Conservation (phyloP, 1,140 invertebrate genomes). For the Paraescarpia echinospica region DNA sequence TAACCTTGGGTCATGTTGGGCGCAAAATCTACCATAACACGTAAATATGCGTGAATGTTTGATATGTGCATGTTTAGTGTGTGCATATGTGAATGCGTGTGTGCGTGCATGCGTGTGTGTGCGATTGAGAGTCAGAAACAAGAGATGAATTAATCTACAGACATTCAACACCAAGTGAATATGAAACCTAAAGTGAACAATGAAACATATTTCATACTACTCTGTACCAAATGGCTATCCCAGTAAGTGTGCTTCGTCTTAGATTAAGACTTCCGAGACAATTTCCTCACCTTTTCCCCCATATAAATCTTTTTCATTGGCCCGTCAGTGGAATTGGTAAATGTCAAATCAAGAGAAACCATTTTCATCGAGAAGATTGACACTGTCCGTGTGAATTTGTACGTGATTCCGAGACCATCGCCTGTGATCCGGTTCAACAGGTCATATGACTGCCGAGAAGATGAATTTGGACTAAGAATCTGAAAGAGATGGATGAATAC, state of each 20-base stretch:
- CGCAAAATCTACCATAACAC: too few relatives aligned
- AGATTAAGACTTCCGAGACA: too few relatives aligned
- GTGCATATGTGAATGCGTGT: too few relatives aligned
- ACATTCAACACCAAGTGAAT: too few relatives aligned
- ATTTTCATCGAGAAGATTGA: slow-evolving; percentile 84
- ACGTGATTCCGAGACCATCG: slow-evolving; percentile 74
- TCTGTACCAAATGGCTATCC: background rate
- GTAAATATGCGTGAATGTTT: too few relatives aligned
- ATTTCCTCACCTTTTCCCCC: slow-evolving; percentile 68
- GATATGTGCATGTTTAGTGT: too few relatives aligned
- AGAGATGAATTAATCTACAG: too few relatives aligned
- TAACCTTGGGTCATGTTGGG: too few relatives aligned
- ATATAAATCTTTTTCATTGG: slow-evolving; percentile 74
- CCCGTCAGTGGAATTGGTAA: slow-evolving; percentile 74
- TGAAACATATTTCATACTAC: background rate
- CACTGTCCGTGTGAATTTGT: slow-evolving; percentile 69
- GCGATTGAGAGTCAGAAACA: too few relatives aligned
- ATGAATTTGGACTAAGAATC: slow-evolving; percentile 63
- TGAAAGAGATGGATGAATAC: slow-evolving; percentile 37
- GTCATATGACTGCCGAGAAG: slow-evolving; percentile 69
- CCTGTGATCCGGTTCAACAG: slow-evolving; percentile 77
- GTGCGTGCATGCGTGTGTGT: too few relatives aligned
- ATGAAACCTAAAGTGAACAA: too few relatives aligned
- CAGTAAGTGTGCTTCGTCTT: background rate
- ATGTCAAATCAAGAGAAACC: slow-evolving; percentile 79